Percentiles rank a stretch among this genome's conserved stretches.
phyloP scores from a whole-genome alignment of 1,140 invertebrate species.

The Archegozetes longisetosus region DNA sequence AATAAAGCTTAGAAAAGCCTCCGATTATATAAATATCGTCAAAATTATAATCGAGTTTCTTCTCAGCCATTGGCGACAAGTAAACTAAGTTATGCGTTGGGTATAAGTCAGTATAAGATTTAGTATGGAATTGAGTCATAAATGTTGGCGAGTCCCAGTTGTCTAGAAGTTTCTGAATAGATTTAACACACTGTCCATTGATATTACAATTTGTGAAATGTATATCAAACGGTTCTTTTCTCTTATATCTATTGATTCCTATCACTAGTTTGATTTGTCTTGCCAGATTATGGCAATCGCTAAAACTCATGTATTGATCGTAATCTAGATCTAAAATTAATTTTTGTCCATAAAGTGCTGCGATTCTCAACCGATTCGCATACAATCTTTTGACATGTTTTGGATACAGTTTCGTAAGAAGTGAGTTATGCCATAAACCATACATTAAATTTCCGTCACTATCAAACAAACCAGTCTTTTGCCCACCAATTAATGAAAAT shows the following conservation, averaged over 20 bases:
- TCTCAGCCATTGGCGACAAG: conserved; percentile 58
- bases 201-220: conserved; percentile 60
- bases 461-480: background rate
- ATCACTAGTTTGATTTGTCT: conserved; percentile 53
- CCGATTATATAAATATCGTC: conserved; percentile 73
- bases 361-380: conserved; percentile 44
- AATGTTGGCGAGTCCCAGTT: too few species aligned
- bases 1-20: conserved; percentile 57
- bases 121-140: too few species aligned
- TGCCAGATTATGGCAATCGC: conserved; percentile 49
- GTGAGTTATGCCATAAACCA: conserved; percentile 42
- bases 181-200: too few species aligned
- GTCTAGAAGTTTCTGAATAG: too few species aligned
- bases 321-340: conserved; percentile 63
- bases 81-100: conserved; percentile 65
- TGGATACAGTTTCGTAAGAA: conserved; percentile 45
- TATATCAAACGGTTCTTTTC: conserved; percentile 51
- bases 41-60: conserved; percentile 50
- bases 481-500: background rate
- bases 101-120: conserved; percentile 59
- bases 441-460: conserved; percentile 29
- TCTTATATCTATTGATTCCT: conserved; percentile 45
- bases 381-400: conserved; percentile 45
- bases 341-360: conserved; percentile 51
- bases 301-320: conserved; percentile 49